Evolutionary conservation across 2,113 vertebrate species (phyloP).

Genomic region (Aspidoscelis tigris): DNA sequence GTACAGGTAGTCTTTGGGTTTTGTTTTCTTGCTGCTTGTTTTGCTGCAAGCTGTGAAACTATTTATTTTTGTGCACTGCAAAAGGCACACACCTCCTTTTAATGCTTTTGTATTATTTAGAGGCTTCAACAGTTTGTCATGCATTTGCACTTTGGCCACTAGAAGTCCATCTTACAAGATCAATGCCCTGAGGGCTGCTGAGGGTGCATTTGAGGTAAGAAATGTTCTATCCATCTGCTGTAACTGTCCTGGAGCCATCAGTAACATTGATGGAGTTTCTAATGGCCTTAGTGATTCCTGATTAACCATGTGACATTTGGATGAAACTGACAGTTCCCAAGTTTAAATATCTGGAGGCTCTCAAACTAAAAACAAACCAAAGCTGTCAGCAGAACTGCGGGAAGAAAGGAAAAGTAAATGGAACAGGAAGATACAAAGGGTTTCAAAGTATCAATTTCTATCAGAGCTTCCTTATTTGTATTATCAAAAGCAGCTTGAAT

Average conservation of each 20-base stretch:
- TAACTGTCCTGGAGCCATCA: conserved; percentile 6
- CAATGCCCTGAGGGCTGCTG: conserved; percentile 1
- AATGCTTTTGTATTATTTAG: neutral
- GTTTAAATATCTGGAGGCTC: conserved; percentile 3
- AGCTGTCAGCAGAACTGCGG: conserved; percentile 6
- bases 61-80: neutral
- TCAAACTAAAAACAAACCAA: conserved; percentile 5
- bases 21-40: neutral
- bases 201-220: neutral
- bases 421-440: neutral
- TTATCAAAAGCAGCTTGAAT: neutral
- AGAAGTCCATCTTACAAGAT: conserved; percentile 18
- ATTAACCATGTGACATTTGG: conserved; percentile 20
- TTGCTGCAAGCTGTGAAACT: neutral
- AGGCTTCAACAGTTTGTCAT: neutral
- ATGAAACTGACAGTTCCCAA: conserved; percentile 5
- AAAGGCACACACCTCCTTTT: neutral
- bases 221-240: conserved; percentile 14
- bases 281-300: conserved; percentile 13
- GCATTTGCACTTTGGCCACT: neutral
- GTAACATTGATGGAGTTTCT: conserved; percentile 5
- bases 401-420: conserved; percentile 11
- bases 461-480: neutral
- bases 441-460: conserved; percentile 1
- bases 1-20: neutral